Base-by-base conservation (phyloP, 2,888 invertebrate species). In the Masnerella sp. region DNA sequence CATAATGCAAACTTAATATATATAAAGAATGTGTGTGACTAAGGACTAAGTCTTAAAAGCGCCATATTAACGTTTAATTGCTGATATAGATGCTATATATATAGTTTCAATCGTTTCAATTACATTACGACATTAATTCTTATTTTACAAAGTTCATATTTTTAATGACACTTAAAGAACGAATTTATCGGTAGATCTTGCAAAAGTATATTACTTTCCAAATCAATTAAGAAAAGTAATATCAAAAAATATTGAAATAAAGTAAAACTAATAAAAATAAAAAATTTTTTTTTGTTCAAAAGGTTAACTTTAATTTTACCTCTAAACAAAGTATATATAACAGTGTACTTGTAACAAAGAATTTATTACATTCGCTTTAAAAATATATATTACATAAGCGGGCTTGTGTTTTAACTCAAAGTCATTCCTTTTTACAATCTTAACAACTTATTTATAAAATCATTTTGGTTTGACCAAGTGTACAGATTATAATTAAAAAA, bases 351-450 rank as follows among this genome's bases (percentile, higher is more conserved):
- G 54, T 59, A 71, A 71, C 71, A 65, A 71, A 71, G 59, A 58
- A 59, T 71, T 71, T 71, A 71, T 71, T 71, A 71, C 43, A 59
- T 40, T 65, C 43, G 9, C 7, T 59, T 71, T 52, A 71, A 71
- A 71, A 65, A 71, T 71, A 71, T 71, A 71, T 71, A 59, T 71
- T 71, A 71, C 71, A 71, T 34, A 52, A 71, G 32, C 7, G 34
- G 34, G 47, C 28, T 28, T 18, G 22, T 45, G 30, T 22, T n/a
- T 45, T 15, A 71, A 71, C 59, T 45, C n/a, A 65, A 71, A 59
- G 32, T 52, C 32, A 17, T 20, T 36, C 28, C 49, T 65, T 64
- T 65, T 52, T 71, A 71, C 52, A 71, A 8, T 59, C 14, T 20
- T 59, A 71, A 71, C 71, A 71, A 71, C 59, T 59, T 28, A 71